Conservation (phyloP, 2,888 invertebrate genomes). For the Isoperla grammatica region DNA sequence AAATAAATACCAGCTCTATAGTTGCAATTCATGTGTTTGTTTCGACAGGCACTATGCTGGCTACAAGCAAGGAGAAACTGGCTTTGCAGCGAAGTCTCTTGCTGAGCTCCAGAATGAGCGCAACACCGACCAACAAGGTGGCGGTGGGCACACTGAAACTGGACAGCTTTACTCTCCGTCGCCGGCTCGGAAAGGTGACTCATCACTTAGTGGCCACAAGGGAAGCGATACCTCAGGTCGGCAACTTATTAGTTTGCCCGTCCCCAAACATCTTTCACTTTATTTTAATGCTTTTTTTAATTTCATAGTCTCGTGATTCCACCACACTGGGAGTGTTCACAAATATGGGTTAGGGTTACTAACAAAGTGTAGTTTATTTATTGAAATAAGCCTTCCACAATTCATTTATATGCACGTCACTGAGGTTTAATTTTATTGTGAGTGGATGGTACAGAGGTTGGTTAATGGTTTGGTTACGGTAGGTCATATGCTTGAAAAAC, state of each 20-base stretch:
- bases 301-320: too few species aligned
- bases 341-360: too few species aligned
- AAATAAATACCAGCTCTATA: too few species aligned
- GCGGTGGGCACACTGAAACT: conserved; percentile 25
- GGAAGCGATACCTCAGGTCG: conserved; percentile 37
- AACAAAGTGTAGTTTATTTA: too few species aligned
- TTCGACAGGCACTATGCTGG: conserved; percentile 33
- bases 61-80: conserved; percentile 35
- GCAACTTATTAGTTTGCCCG: too few species aligned
- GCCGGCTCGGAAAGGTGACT: conserved; percentile 37
- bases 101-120: conserved; percentile 39
- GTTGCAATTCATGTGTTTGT: conserved; percentile 3
- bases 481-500: too few species aligned
- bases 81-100: conserved; percentile 35
- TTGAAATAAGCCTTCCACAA: too few species aligned
- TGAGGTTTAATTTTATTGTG: too few species aligned
- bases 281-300: conserved; percentile 10
- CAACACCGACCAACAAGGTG: conserved; percentile 34
- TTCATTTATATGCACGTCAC: too few species aligned
- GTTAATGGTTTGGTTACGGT: too few species aligned
- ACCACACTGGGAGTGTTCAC: too few species aligned
- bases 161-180: conserved; percentile 38
- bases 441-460: too few species aligned
- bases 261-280: conserved; percentile 1
- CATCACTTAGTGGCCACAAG: conserved; percentile 37